Conservation (phyloP, 1,140 invertebrate species). For the Eufriesea mexicana region DNA sequence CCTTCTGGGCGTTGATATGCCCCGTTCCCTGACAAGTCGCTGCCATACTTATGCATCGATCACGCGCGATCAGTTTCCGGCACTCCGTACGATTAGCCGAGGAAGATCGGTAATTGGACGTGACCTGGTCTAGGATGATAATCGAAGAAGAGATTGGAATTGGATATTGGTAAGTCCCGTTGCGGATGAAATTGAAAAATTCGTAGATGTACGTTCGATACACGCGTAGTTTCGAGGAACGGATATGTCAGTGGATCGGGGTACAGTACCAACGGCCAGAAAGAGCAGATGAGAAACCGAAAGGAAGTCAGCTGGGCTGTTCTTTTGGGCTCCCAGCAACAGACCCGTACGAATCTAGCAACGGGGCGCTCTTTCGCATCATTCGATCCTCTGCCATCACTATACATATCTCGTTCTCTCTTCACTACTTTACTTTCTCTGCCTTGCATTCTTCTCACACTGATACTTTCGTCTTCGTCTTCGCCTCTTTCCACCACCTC, state of each 20-base stretch:
- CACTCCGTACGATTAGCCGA: too few species aligned
- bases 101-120: too few species aligned
- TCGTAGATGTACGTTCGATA: too few species aligned
- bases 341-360: constrained; percentile 49
- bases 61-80: too few species aligned
- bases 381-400: constrained; percentile 52
- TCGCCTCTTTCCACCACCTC: constrained; percentile 22
- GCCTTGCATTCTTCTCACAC: constrained; percentile 15
- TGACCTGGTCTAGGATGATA: too few species aligned
- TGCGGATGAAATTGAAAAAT: too few species aligned
- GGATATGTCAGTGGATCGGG: not conserved
- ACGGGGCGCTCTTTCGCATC: constrained; percentile 62
- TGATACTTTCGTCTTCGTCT: constrained; percentile 54
- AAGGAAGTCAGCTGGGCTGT: constrained; percentile 56
- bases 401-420: constrained; percentile 37
- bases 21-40: constrained; percentile 3
- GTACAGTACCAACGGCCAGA: constrained; percentile 56
- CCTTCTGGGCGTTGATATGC: constrained; percentile 61
- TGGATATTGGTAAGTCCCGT: too few species aligned
- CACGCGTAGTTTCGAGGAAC: not conserved
- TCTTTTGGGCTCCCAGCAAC: constrained; percentile 49
- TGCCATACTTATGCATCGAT: too few species aligned
- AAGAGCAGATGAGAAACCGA: constrained; percentile 7
- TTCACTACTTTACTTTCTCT: constrained; percentile 51
- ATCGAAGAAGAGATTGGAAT: too few species aligned